Percentiles rank a stretch among this genome's conserved stretches.
phyloP scores from a whole-genome alignment of 1,140 invertebrate species.

The Drosophila insularis region DNA sequence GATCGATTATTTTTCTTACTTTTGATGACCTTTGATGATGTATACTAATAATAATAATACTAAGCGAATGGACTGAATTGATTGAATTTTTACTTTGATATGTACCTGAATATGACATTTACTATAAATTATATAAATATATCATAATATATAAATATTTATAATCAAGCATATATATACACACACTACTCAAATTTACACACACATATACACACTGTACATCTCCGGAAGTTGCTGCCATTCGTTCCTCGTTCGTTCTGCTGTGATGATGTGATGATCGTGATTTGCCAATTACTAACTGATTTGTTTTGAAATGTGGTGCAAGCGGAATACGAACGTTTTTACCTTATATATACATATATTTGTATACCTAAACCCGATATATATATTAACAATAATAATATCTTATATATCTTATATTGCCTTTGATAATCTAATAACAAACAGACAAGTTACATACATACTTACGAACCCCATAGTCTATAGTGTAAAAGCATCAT shows the following conservation, averaged over 20 bases:
- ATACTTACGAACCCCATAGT: slow-evolving; percentile 57
- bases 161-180: slow-evolving; percentile 43
- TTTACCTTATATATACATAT: slow-evolving; percentile 47
- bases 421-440: not conserved
- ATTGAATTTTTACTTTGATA: slow-evolving; percentile 76
- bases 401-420: slow-evolving; percentile 20
- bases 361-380: slow-evolving; percentile 43
- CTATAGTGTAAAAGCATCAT: slow-evolving; percentile 73
- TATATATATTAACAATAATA: slow-evolving; percentile 22
- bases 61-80: slow-evolving; percentile 79
- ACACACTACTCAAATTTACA: slow-evolving; percentile 42
- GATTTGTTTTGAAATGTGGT: slow-evolving; percentile 73
- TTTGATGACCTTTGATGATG: slow-evolving; percentile 77
- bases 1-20: slow-evolving; percentile 58
- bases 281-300: slow-evolving; percentile 74
- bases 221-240: slow-evolving; percentile 64
- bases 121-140: slow-evolving; percentile 49
- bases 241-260: slow-evolving; percentile 67
- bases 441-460: not conserved
- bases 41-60: slow-evolving; percentile 47
- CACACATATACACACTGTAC: slow-evolving; percentile 11
- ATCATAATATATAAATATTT: slow-evolving; percentile 30
- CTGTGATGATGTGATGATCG: slow-evolving; percentile 74
- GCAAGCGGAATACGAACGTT: slow-evolving; percentile 75
- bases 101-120: slow-evolving; percentile 44